phyloP scores from a whole-genome alignment of 2,797 vertebrate species.

The Tamandua tetradactyla region DNA sequence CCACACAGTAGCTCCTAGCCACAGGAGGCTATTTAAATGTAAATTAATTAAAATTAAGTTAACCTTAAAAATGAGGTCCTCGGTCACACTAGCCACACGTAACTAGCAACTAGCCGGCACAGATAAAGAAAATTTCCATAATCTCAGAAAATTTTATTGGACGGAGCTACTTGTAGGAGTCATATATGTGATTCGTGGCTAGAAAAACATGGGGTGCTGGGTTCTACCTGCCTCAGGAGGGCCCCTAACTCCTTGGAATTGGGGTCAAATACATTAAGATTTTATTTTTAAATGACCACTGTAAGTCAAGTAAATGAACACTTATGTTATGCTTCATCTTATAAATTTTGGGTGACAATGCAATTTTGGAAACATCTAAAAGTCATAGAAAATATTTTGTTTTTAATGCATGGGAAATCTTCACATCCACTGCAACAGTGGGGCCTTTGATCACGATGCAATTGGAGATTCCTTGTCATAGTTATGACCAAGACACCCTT shows the following conservation, averaged over 20 bases:
- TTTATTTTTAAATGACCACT: not conserved
- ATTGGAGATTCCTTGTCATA: not conserved
- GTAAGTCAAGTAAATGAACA: accelerated
- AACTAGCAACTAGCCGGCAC: not conserved
- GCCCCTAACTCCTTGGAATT: not conserved
- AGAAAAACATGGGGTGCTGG: not conserved
- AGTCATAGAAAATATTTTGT: not conserved
- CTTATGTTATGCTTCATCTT: not conserved
- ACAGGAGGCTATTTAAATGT: not conserved
- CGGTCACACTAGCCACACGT: accelerated
- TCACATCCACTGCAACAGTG: accelerated
- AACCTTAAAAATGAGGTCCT: not conserved
- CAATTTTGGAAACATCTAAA: not conserved
- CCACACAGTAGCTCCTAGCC: accelerated
- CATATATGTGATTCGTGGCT: accelerated
- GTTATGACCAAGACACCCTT: not conserved
- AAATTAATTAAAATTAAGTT: not conserved
- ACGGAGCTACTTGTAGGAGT: accelerated
- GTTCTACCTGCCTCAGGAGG: not conserved
- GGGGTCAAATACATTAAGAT: not conserved
- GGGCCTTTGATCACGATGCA: not conserved
- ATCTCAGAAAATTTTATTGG: accelerated
- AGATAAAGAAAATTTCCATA: not conserved
- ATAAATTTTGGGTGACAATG: not conserved
- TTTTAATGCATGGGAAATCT: not conserved